Base-by-base conservation (phyloP, 2,888 invertebrate species). In the Tipula confusa region DNA sequence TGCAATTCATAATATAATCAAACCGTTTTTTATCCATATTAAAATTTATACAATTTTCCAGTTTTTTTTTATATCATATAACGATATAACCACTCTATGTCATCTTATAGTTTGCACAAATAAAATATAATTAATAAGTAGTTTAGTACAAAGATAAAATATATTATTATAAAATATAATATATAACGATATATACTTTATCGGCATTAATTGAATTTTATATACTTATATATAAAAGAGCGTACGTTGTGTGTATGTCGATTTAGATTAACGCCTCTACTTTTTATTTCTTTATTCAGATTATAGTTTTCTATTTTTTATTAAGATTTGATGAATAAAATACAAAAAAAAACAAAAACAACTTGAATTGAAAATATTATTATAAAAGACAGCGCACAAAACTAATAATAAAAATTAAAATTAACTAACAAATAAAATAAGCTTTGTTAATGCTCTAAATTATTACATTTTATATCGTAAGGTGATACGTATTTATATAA, bases 81-180 rank as follows among this genome's bases (percentile, higher is more conserved):
- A n/a, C n/a, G n/a, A n/a, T n/a, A n/a, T n/a, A n/a, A n/a, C n/a
- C n/a, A n/a, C n/a, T n/a, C n/a, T n/a, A n/a, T 24, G 64, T 64
- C 64, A 64, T 64, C 64, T 64, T 64, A 24, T 24, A 24, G 11
- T 24, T 18, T 64, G 24, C 64, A 64, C 64, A 64, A 64, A 64
- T 64, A 64, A 24, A 64, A 64, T 64, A 64, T 64, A 64, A 64
- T 64, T 64, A 64, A 64, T 64, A 64, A 64, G 64, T 64, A 64
- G 18, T 18, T 64, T 64, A 64, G 24, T 64, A 24, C 24, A 9
- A 2, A 24, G 11, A 64, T 15, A 43, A 64, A 24, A 1, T 64
- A 64, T 64, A 64, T 11, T 64, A 48, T 48, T 48, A 18, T 48
- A 48, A 18, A 48, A 18, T 18, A 31, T 31, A 31, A 31, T 31